Evolutionary conservation across 2,888 invertebrate genomes (phyloP).

Genomic region (Ectobius pallidus): DNA sequence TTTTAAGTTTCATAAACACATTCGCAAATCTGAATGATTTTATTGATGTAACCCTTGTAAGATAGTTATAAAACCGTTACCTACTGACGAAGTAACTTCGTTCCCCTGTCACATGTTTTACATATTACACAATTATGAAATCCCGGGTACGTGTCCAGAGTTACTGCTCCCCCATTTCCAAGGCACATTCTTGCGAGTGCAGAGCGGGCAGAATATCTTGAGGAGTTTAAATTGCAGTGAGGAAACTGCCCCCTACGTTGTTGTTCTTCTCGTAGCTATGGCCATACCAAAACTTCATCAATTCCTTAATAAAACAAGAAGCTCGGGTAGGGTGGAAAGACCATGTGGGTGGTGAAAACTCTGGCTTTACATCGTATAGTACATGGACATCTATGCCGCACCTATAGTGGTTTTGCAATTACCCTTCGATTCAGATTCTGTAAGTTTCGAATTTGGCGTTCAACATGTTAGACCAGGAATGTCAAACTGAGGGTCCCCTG

Average conservation of each 20-base stretch:
- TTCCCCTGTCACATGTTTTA: no score
- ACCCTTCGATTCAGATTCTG: no score
- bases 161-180: background rate
- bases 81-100: no score
- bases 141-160: no score
- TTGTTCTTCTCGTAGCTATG: background rate
- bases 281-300: constrained; percentile 31
- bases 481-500: no score
- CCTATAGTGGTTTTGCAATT: background rate
- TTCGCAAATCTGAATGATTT: no score
- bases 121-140: no score
- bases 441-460: no score
- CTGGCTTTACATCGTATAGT: background rate
- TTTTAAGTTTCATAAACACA: no score
- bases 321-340: background rate
- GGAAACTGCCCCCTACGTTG: constrained; percentile 22
- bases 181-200: constrained; percentile 6
- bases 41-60: no score
- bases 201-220: constrained; percentile 10
- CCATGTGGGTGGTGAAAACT: background rate
- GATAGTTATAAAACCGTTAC: no score
- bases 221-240: constrained; percentile 24
- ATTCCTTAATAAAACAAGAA: constrained; percentile 32
- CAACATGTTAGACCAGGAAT: no score
- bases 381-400: background rate